phyloP scores from a whole-genome alignment of 2,888 invertebrate genomes.

The Taphrorychus bicolor region DNA sequence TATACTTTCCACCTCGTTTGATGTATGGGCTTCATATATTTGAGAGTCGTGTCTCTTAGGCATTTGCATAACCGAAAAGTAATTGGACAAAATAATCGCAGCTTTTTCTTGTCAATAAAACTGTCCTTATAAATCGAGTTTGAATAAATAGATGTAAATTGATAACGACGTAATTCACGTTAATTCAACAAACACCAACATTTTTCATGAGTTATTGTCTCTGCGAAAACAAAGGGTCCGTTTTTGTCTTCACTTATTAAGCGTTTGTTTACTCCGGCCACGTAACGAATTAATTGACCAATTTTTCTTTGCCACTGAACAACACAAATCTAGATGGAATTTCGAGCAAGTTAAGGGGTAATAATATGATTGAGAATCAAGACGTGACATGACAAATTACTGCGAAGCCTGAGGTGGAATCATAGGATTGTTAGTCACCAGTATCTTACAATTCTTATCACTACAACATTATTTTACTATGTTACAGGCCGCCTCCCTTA shows the following conservation, averaged over 20 bases:
- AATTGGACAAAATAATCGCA: neutral
- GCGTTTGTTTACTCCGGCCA: neutral
- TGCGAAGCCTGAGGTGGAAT: too few species aligned
- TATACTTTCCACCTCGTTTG: neutral
- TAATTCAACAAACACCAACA: neutral
- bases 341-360: neutral
- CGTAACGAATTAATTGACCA: neutral
- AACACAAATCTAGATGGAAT: neutral
- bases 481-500: too few species aligned
- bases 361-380: neutral
- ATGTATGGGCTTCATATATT: neutral
- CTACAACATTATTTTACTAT: too few species aligned
- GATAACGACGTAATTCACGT: neutral
- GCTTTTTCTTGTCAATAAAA: neutral
- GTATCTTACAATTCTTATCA: too few species aligned
- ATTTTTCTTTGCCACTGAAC: neutral
- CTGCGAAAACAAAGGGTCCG: neutral
- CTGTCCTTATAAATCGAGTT: too few species aligned
- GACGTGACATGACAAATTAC: too few species aligned
- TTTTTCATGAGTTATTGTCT: neutral
- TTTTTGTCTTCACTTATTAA: neutral
- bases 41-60: too few species aligned
- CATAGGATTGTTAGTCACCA: too few species aligned
- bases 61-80: neutral
- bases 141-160: neutral